These are phyloP conservation scores for Theocolax elegans DNA, from an alignment of 1,140 invertebrate genomes.

Conservation along the genomic window DNA sequence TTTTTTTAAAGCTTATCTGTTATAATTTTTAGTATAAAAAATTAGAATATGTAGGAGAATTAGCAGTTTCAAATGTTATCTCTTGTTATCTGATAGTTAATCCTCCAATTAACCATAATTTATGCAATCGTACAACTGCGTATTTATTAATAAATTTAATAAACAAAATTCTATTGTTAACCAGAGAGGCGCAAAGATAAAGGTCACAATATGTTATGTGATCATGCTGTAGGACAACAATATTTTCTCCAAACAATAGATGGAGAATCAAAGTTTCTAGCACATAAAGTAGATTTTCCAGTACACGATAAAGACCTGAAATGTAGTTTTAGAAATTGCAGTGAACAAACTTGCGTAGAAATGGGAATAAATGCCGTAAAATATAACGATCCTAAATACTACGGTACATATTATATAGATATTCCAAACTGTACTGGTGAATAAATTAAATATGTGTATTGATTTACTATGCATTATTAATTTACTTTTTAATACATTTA, in stretches of 20 bases:
- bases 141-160: too few species aligned
- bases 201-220: neutral
- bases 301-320: neutral
- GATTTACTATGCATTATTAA: too few species aligned
- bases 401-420: neutral
- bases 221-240: neutral
- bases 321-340: neutral
- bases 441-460: too few species aligned
- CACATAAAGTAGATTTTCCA: neutral
- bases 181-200: neutral
- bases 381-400: neutral
- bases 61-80: too few species aligned
- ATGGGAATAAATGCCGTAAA: slow-evolving; percentile 3
- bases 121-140: too few species aligned
- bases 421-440: neutral
- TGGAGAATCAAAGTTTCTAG: neutral
- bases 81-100: too few species aligned
- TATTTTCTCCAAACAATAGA: neutral
- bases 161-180: too few species aligned
- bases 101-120: too few species aligned
- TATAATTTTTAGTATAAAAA: too few species aligned
- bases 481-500: too few species aligned
- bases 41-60: too few species aligned
- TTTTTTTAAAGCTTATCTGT: too few species aligned
- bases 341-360: neutral